Conservation (phyloP, 2,113 vertebrate genomes). For the Microcebus tavaratra region DNA sequence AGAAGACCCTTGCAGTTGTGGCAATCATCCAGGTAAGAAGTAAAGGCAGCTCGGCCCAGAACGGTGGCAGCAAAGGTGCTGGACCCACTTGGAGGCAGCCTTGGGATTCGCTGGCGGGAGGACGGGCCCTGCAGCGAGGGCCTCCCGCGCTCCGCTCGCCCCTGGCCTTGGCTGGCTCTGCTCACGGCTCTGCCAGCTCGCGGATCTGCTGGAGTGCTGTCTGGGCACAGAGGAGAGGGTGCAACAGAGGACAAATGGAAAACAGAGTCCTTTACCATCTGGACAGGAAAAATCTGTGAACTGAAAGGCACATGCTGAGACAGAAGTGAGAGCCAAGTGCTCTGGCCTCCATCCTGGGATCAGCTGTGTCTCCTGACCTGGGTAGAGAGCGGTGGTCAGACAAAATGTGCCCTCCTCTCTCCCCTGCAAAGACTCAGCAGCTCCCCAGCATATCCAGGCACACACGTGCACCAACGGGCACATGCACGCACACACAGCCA, state of each 20-base stretch:
- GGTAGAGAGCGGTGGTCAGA: background rate
- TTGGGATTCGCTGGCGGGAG: background rate
- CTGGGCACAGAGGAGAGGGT: background rate
- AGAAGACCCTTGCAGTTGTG: background rate
- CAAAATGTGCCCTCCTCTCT: background rate
- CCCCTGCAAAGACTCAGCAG: background rate
- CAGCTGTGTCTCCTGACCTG: background rate
- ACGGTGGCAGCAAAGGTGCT: background rate
- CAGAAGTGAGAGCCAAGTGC: background rate
- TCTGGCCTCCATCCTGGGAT: background rate
- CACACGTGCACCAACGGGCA: no score
- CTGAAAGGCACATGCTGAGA: background rate
- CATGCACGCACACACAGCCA: background rate
- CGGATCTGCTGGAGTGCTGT: background rate
- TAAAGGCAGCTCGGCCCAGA: background rate
- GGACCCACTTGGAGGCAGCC: background rate
- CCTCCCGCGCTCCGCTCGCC: background rate
- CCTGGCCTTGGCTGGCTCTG: background rate
- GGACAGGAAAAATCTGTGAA: background rate
- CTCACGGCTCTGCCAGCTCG: background rate
- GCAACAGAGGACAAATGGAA: background rate
- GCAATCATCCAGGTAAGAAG: background rate
- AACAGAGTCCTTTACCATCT: background rate
- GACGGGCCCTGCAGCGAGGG: background rate
- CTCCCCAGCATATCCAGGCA: slow-evolving; percentile 34